phyloP scores from a whole-genome alignment of 2,888 invertebrate genomes.

The Antitype chi region DNA sequence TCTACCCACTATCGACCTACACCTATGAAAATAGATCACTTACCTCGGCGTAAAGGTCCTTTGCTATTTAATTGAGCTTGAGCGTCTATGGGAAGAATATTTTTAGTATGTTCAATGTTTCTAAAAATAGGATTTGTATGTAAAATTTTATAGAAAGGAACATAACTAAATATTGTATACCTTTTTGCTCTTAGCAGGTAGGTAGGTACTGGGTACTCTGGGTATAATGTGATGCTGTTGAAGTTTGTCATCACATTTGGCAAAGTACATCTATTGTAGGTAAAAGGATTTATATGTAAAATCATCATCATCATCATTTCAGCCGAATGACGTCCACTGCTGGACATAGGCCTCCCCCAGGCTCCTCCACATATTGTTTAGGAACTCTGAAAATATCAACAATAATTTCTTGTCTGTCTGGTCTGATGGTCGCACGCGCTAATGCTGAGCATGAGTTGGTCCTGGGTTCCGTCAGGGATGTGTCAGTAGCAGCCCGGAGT shows the following conservation, averaged over 20 bases:
- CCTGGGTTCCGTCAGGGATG: too few species aligned
- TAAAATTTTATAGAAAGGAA: not conserved
- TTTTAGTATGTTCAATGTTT: not conserved
- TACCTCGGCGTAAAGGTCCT: not conserved
- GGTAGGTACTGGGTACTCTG: not conserved
- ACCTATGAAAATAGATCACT: not conserved
- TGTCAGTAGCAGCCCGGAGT: too few species aligned
- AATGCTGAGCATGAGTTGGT: too few species aligned
- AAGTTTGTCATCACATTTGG: too few species aligned
- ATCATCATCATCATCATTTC: too few species aligned
- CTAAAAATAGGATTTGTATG: not conserved
- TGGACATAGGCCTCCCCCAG: too few species aligned
- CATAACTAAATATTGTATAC: not conserved
- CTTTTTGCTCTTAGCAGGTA: conserved; percentile 4
- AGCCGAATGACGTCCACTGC: too few species aligned
- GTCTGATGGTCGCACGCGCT: too few species aligned
- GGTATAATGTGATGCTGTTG: not conserved
- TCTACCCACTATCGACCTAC: not conserved
- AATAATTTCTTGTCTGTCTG: not conserved
- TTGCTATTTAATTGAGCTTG: not conserved
- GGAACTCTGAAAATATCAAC: not conserved
- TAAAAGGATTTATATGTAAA: conserved; percentile 5
- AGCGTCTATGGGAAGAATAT: not conserved
- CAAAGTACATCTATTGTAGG: conserved; percentile 15
- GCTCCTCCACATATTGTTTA: not conserved